phyloP scores from a whole-genome alignment of 2,797 vertebrate genomes.

The Salmo trutta region DNA sequence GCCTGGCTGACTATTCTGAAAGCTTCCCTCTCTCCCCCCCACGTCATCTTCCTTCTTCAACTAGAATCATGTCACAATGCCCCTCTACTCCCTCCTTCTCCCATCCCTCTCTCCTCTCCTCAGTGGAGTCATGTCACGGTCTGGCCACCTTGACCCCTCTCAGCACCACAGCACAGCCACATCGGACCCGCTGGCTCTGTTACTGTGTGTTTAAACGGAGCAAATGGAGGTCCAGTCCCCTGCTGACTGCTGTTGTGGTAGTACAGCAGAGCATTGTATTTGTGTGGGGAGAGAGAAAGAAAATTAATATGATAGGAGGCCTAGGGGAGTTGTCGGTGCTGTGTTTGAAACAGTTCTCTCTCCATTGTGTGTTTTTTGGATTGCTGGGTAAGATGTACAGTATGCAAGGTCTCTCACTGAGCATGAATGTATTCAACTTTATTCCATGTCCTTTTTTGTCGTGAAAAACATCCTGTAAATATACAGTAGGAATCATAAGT shows the following conservation, averaged over 20 bases:
- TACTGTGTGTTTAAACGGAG: too few relatives aligned
- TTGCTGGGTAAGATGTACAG: neutral
- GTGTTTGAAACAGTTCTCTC: neutral
- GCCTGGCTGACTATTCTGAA: conserved; percentile 37
- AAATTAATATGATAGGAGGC: neutral
- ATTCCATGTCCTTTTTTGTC: too few relatives aligned
- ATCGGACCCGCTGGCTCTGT: conserved; percentile 7
- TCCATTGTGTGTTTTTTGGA: neutral
- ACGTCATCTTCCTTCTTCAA: neutral
- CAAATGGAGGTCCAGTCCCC: too few relatives aligned
- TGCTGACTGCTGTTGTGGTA: too few relatives aligned
- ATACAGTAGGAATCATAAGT: too few relatives aligned
- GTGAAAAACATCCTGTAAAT: too few relatives aligned
- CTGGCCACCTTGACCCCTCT: conserved; percentile 32
- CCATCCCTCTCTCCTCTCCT: conserved; percentile 24
- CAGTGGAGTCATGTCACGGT: conserved; percentile 48
- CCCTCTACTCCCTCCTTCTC: conserved; percentile 18
- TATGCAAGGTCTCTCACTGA: neutral
- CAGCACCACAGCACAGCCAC: neutral
- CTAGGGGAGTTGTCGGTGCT: neutral
- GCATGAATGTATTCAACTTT: neutral
- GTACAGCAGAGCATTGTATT: too few relatives aligned
- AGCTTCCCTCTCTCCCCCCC: conserved; percentile 16
- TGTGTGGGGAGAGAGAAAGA: too few relatives aligned
- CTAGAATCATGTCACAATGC: neutral